A percentile compares a stretch with the other conserved stretches of the same genome.
Evolutionary conservation across 2,888 invertebrate genomes (phyloP).

Genomic region (Drosophila seclusa): DNA sequence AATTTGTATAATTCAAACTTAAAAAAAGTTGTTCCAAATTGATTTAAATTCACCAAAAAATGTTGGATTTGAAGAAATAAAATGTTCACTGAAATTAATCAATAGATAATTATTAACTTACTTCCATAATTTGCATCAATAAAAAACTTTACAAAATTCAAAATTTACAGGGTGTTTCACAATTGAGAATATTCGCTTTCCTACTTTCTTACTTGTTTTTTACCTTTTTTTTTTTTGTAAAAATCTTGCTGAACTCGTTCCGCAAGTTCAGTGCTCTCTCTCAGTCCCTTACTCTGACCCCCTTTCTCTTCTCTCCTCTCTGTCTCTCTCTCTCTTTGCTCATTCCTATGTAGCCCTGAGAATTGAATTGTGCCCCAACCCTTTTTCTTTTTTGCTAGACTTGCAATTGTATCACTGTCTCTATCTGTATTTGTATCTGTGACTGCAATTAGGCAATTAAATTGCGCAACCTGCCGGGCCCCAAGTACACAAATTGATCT

Average conservation of each 20-base stretch:
- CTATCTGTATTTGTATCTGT: conserved; percentile 27
- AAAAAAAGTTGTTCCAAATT: background rate
- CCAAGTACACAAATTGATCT: conserved; percentile 60
- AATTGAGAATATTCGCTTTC: background rate
- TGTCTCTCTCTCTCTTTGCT: background rate
- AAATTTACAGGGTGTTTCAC: background rate
- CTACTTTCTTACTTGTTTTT: background rate
- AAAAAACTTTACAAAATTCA: background rate
- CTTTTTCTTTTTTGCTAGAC: background rate
- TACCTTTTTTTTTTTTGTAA: conserved; percentile 5
- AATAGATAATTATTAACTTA: background rate
- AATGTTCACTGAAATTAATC: background rate
- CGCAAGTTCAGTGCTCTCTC: conserved; percentile 44
- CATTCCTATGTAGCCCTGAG: conserved; percentile 29
- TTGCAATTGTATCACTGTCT: conserved; percentile 16
- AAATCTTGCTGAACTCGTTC: conserved; percentile 53
- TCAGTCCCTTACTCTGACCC: background rate
- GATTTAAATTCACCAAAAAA: background rate
- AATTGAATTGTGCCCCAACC: conserved; percentile 25
- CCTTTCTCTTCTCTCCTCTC: background rate
- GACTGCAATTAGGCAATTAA: conserved; percentile 60
- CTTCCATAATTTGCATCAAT: background rate
- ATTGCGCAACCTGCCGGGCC: conserved; percentile 59
- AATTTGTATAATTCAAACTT: background rate
- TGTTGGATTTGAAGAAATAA: background rate